phyloP scores from a whole-genome alignment of 1,140 invertebrate genomes.

The Solenopsis invicta region DNA sequence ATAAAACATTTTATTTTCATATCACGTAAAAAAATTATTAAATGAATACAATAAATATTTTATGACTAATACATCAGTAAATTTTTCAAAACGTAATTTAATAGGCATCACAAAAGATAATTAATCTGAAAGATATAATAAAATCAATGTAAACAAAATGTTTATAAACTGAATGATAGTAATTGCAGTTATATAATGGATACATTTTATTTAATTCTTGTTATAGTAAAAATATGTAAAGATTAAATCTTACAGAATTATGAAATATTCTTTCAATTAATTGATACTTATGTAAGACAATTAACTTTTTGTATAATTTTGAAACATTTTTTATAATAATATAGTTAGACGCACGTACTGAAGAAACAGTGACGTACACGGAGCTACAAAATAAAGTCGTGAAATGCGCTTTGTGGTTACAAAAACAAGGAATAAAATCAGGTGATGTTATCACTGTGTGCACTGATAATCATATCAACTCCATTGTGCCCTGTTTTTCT shows the following conservation, averaged over 20 bases:
- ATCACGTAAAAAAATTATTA: not conserved
- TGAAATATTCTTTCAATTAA: not conserved
- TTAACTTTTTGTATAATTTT: not conserved
- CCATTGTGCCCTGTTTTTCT: constrained; percentile 84
- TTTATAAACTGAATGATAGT: not conserved
- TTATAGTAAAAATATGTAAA: not conserved
- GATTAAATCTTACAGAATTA: constrained; percentile 15
- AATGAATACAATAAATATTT: not conserved
- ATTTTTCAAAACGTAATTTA: not conserved
- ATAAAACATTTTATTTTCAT: too few species aligned
- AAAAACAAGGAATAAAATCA: constrained; percentile 80
- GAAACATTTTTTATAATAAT: constrained; percentile 7
- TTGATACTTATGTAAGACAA: not conserved
- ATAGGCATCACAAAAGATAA: not conserved
- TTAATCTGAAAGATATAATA: too few species aligned
- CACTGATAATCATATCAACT: constrained; percentile 84
- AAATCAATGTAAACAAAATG: not conserved
- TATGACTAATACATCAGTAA: not conserved
- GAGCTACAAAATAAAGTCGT: constrained; percentile 82
- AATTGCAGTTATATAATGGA: not conserved
- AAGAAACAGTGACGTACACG: constrained; percentile 82
- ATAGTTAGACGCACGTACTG: constrained; percentile 86
- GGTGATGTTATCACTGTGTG: constrained; percentile 85
- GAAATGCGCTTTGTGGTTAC: constrained; percentile 84
- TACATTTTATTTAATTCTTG: not conserved